Evolutionary conservation across 2,113 vertebrate species (phyloP).

Genomic region (Laterallus jamaicensis): DNA sequence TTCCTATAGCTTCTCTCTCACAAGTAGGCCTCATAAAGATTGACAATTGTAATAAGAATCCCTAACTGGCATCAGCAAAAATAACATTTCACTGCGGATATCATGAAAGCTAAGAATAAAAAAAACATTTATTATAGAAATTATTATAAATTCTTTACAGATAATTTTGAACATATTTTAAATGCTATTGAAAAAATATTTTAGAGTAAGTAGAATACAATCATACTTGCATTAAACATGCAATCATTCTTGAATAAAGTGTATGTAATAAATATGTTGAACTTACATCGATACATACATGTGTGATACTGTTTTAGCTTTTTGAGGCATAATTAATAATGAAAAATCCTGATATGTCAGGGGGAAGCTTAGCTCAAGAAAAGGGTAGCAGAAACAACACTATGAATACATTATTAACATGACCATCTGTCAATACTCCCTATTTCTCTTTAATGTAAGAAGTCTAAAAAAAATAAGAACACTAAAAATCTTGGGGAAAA

Average conservation of each 20-base stretch:
- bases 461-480: not conserved
- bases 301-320: not conserved
- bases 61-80: not conserved
- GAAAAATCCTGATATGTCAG: not conserved
- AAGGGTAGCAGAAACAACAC: not conserved
- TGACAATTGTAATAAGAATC: not conserved
- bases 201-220: not conserved
- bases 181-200: not conserved
- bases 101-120: not conserved
- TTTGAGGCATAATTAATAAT: not conserved
- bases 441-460: not conserved
- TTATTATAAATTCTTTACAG: not conserved
- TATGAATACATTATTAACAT: not conserved
- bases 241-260: not conserved
- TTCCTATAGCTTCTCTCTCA: not conserved
- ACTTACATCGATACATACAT: not conserved
- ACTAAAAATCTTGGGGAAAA: not conserved
- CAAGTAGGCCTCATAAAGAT: not conserved
- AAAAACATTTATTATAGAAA: not conserved
- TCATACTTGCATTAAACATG: not conserved
- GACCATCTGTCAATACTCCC: not conserved
- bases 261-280: not conserved
- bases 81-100: not conserved
- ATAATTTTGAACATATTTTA: not conserved
- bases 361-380: not conserved